A percentile compares a stretch with the other conserved stretches of the same genome.
Evolutionary conservation across 2,113 vertebrate genomes (phyloP).

Genomic region (Martes martes): DNA sequence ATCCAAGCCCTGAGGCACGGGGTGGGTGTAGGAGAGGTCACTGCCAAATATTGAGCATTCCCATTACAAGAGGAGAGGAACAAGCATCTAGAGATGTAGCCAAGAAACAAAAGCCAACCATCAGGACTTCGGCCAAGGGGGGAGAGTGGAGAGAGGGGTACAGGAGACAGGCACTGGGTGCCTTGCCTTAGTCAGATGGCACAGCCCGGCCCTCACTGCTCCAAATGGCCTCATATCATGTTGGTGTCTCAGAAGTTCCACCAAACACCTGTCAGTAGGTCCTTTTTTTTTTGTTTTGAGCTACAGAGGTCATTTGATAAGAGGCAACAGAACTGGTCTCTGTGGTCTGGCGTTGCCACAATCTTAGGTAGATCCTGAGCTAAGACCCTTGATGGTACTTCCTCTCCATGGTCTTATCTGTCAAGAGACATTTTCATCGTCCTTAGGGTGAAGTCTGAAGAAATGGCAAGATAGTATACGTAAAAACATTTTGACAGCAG

Average conservation of each 20-base stretch:
- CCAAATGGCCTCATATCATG: neutral
- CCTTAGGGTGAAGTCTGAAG: neutral
- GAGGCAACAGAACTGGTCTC: neutral
- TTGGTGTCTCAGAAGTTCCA: neutral
- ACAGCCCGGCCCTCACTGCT: fast-evolving
- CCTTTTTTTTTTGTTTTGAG: neutral
- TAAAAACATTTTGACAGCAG: neutral
- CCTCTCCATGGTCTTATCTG: neutral
- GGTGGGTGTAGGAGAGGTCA: no score
- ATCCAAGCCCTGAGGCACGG: neutral
- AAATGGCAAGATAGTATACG: no score
- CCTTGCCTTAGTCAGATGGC: neutral
- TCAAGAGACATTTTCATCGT: neutral
- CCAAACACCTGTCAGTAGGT: neutral
- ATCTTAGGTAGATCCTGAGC: neutral
- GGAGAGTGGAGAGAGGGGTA: neutral
- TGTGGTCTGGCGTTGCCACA: fast-evolving
- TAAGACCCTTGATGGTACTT: fast-evolving
- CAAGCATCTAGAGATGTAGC: neutral
- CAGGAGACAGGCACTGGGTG: no score
- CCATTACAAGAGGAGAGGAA: neutral
- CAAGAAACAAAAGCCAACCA: neutral
- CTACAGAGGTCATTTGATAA: neutral
- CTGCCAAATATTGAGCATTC: neutral
- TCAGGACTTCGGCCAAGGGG: neutral